phyloP scores from a whole-genome alignment of 2,888 invertebrate genomes.

The Xestoiulus laeticollis region DNA sequence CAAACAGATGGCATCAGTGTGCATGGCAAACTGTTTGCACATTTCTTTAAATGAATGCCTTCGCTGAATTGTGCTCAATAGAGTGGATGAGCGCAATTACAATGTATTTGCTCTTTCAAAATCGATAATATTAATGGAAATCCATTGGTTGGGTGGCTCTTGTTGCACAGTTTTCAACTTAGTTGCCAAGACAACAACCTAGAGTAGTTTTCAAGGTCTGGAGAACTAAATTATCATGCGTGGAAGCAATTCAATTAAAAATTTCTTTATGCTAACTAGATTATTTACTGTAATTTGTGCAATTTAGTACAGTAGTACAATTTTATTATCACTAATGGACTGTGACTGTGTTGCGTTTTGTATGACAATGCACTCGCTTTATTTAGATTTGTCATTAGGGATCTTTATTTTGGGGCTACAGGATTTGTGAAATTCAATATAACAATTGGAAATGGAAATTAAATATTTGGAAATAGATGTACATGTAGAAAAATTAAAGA shows the following conservation, averaged over 20 bases:
- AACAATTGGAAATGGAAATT: too few species aligned
- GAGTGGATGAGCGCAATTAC: not conserved
- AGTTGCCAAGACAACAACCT: constrained; percentile 20
- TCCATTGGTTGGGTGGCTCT: constrained; percentile 3
- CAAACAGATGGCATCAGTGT: not conserved
- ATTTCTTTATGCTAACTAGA: not conserved
- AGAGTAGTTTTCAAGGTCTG: not conserved
- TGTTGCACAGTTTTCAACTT: not conserved
- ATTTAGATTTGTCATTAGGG: too few species aligned
- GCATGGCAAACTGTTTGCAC: not conserved
- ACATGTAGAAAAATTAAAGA: too few species aligned
- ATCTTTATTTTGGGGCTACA: too few species aligned
- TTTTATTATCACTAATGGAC: not conserved
- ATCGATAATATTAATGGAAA: constrained; percentile 1
- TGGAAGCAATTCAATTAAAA: not conserved
- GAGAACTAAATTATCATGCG: not conserved
- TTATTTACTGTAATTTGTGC: not conserved
- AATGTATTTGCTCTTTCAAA: constrained; percentile 10
- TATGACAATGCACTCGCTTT: not conserved
- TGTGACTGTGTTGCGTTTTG: not conserved
- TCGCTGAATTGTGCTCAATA: not conserved
- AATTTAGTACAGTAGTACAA: not conserved
- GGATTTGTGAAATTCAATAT: too few species aligned
- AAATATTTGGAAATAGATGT: too few species aligned
- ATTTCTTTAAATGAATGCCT: not conserved